Base-by-base conservation (phyloP, 2,113 vertebrate genomes). In the Ctenomys sociabilis region DNA sequence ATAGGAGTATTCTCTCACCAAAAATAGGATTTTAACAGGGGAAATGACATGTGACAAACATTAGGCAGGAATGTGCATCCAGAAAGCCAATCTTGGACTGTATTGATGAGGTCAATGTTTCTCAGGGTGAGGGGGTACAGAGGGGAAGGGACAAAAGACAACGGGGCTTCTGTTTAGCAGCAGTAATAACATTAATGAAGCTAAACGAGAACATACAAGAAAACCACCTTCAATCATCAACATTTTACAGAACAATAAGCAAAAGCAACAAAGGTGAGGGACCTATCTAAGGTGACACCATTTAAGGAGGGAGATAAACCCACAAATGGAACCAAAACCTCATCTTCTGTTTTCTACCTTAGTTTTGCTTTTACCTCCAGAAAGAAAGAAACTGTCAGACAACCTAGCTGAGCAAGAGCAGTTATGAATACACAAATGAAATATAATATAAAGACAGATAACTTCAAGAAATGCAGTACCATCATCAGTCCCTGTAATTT, bases 361-460 rank as follows among this genome's bases (percentile, higher is more conserved):
- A 61, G 37, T 66, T 94, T 35, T 95, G 45, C 54, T 94, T 92
- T 68, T 90, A 94, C 9, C 9, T 45, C 57, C 30, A 49, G 64
- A 93, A 95, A 95, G 52, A 91, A 95, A 95, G 52, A 93, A 96
- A 92, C 22, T 86, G 16, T 83, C 85, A 90, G 22, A 87, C 32
- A 37, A 16, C 32, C 68, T 63, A 16, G 1, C 28, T 85, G 26
- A 96, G 68, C 86, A 52, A 92, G 81, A 93, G 14, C 49, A 90
- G 45, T 86, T 92, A 37, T n/a, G 89, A 92, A 87, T 86, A 92
- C 26, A 70, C 83, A 88, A 93, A 93, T 14, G 37, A 82, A 95
- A 43, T 88, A 82, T 13, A 93, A 68, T 43, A 86, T 45, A 92
- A 96, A 88, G 52, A 26, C 30, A 89, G 35, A 14, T 85, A 84